Base-by-base conservation (phyloP, 2,113 vertebrate genomes). In the Anser brachyrhynchus region DNA sequence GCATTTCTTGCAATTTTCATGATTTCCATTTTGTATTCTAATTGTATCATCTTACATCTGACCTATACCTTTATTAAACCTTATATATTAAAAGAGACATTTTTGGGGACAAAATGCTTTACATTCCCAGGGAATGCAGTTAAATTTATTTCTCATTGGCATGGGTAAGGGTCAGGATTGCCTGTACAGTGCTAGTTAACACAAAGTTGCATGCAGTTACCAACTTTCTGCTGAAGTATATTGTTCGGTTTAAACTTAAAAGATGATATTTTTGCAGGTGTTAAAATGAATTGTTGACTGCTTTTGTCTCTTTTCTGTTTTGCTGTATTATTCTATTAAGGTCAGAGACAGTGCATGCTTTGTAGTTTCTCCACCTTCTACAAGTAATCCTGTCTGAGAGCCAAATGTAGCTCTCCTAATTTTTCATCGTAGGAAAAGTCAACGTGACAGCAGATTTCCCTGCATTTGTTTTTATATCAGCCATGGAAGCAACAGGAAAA, bases 71-170 rank as follows among this genome's bases (percentile, higher is more conserved):
- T 85, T 78, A 67, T 57, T 61, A 55, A 37, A 25, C 16, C 4
- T 73, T 72, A 9, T 1, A 2, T 78, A n/a, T 35, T 72, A 17
- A 61, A 17, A 61, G 72, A 79, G 3, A 16, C 3, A 22, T 31
- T 58, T 84, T 7, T 2, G 6, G 2, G 18, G 8, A 22, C 16
- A 69, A 79, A 77, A 66, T 67, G 5, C 26, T 77, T 80, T 20
- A 7, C 3, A 3, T 1, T 78, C 2, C 0, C 25, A 15, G 16
- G 28, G 12, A 37, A 2, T 35, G 31, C 5, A 58, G 3, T 77
- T 73, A 49, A 70, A 39, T 76, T 49, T 49, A 6, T 66, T 46
- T 81, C 3, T 65, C 16, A 3, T 54, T 89, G 43, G 7, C 19
- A 3, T 4, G 29, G 10, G 3, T 70, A 13, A 1, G 3, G 13